A percentile compares a stretch with the other conserved stretches of the same genome.
Conservation (phyloP, 2,797 vertebrate genomes). For the Pseudochirops corinnae region DNA sequence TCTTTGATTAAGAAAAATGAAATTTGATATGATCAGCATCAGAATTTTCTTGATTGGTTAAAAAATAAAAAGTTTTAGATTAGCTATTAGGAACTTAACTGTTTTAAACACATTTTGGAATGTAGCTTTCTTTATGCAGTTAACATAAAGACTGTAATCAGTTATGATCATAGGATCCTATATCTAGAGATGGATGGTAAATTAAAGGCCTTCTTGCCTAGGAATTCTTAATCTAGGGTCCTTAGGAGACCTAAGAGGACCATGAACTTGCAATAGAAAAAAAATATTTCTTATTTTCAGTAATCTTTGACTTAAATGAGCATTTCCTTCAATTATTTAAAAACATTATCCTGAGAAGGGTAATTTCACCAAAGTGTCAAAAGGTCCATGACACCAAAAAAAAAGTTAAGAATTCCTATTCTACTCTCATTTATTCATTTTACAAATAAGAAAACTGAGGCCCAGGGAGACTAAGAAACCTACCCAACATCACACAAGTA, state of each 20-base stretch:
- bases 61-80: conserved; percentile 21
- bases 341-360: not conserved
- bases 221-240: not conserved
- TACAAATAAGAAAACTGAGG: not conserved
- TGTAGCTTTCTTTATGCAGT: conserved; percentile 1
- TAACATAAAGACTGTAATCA: conserved; percentile 33
- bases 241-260: not conserved
- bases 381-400: not conserved
- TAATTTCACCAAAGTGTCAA: not conserved
- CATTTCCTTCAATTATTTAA: not conserved
- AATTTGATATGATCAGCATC: conserved; percentile 38
- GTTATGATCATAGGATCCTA: not conserved
- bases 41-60: conserved; percentile 50
- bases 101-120: conserved; percentile 7
- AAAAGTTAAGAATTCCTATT: not conserved
- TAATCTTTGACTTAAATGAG: not conserved
- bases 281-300: not conserved
- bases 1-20: conserved; percentile 9
- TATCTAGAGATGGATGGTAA: not conserved
- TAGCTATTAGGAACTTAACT: not conserved
- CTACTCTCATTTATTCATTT: not conserved
- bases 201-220: not conserved
- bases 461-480: not conserved
- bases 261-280: not conserved
- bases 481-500: not conserved